Evolutionary conservation across 2,113 vertebrate species (phyloP).

Genomic region (Cyanocitta stelleri): DNA sequence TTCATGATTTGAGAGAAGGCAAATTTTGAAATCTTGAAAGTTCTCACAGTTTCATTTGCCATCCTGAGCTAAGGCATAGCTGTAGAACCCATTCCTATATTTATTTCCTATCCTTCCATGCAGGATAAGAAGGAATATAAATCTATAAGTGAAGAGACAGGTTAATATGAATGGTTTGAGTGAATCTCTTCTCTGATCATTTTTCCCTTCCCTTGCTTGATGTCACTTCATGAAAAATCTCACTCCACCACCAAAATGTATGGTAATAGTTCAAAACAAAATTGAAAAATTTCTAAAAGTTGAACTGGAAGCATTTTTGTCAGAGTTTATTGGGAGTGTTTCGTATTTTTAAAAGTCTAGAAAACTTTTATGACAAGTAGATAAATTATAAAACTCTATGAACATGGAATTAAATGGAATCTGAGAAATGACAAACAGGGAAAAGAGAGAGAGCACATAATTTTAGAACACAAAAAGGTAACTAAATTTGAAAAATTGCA

Average conservation of each 20-base stretch:
- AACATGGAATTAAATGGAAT: constrained; percentile 75
- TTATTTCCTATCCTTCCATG: constrained; percentile 20
- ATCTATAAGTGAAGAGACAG: constrained; percentile 52
- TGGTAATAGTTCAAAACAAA: constrained; percentile 70
- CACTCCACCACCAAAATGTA: constrained; percentile 40
- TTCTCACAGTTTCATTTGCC: background rate
- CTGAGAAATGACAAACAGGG: constrained; percentile 78
- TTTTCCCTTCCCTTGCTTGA: constrained; percentile 50
- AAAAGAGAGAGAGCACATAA: constrained; percentile 73
- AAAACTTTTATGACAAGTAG: constrained; percentile 78
- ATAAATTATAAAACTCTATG: constrained; percentile 73
- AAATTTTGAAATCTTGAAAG: background rate
- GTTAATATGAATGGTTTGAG: constrained; percentile 63
- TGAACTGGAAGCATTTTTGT: constrained; percentile 72
- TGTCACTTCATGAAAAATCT: constrained; percentile 59
- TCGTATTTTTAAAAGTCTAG: constrained; percentile 70
- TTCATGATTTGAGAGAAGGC: background rate
- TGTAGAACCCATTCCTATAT: background rate
- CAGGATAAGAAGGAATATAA: constrained; percentile 43
- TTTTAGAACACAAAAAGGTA: constrained; percentile 79
- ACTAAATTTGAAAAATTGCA: constrained; percentile 84
- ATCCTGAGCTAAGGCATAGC: background rate
- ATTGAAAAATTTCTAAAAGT: constrained; percentile 77
- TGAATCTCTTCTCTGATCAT: constrained; percentile 61
- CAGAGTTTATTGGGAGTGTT: constrained; percentile 72